A percentile compares a stretch with the other conserved stretches of the same genome.
Conservation (phyloP, 2,888 invertebrate species). For the Acronicta aceris region DNA sequence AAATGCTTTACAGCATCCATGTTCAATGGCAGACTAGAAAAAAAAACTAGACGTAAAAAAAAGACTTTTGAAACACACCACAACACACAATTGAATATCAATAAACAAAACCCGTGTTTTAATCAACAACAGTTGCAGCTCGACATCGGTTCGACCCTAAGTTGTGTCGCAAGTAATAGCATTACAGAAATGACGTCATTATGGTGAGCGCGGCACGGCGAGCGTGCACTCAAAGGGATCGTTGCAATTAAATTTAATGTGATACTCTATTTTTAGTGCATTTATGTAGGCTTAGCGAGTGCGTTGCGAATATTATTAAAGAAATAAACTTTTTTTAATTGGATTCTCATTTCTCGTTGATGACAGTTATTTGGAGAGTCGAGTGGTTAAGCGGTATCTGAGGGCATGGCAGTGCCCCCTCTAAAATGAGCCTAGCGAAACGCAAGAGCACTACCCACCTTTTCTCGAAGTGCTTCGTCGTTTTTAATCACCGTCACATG, state of each 20-base stretch:
- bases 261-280: slow-evolving; percentile 68
- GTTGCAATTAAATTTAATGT: slow-evolving; percentile 73
- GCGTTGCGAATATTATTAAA: slow-evolving; percentile 41
- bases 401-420: no score
- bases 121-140: slow-evolving; percentile 41
- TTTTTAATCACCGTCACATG: no score
- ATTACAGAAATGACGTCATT: slow-evolving; percentile 74
- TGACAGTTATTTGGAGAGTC: slow-evolving; percentile 9
- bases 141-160: slow-evolving; percentile 40
- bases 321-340: slow-evolving; percentile 14
- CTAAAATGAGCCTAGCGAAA: no score
- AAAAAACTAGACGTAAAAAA: no score
- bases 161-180: slow-evolving; percentile 60
- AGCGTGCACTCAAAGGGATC: slow-evolving; percentile 66
- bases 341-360: slow-evolving; percentile 3
- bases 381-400: background rate
- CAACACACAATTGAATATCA: slow-evolving; percentile 32
- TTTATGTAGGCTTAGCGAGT: slow-evolving; percentile 51
- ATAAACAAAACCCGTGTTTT: slow-evolving; percentile 22
- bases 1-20: no score
- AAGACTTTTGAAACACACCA: no score
- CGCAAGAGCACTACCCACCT: no score
- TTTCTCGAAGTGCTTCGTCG: no score
- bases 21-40: no score
- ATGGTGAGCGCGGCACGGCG: slow-evolving; percentile 54